phyloP scores from a whole-genome alignment of 2,888 invertebrate genomes.

The Heliothis peltigera region DNA sequence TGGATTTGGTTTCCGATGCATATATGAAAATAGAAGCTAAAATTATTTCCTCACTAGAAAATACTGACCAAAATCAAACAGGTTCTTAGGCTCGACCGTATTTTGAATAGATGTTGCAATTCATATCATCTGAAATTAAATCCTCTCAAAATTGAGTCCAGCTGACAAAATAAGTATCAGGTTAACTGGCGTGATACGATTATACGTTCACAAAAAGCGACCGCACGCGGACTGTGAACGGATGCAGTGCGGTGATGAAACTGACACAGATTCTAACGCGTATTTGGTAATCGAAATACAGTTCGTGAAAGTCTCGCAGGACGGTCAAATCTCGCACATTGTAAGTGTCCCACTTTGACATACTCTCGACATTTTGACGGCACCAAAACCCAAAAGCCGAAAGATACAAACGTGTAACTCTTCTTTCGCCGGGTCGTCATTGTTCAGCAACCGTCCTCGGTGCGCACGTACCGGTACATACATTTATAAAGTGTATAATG shows the following conservation, averaged over 20 bases:
- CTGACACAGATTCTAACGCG: slow-evolving; percentile 90
- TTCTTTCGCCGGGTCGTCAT: slow-evolving; percentile 78
- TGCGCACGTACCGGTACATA: slow-evolving; percentile 76
- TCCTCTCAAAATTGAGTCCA: slow-evolving; percentile 25
- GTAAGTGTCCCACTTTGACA: slow-evolving; percentile 84
- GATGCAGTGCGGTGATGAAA: slow-evolving; percentile 88
- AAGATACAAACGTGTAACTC: slow-evolving; percentile 77
- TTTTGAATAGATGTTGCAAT: slow-evolving; percentile 19
- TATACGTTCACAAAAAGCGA: slow-evolving; percentile 75
- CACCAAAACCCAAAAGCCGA: slow-evolving; percentile 85
- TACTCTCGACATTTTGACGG: slow-evolving; percentile 84
- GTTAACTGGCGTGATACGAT: slow-evolving; percentile 62
- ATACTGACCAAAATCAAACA: background rate
- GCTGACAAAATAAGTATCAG: slow-evolving; percentile 60
- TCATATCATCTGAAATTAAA: slow-evolving; percentile 24
- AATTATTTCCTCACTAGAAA: background rate
- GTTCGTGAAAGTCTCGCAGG: slow-evolving; percentile 89
- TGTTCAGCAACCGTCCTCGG: slow-evolving; percentile 74
- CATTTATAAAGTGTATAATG: slow-evolving; percentile 69
- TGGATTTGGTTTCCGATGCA: too few species aligned
- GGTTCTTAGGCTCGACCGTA: background rate
- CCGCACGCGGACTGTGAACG: slow-evolving; percentile 79
- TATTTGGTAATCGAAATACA: slow-evolving; percentile 89
- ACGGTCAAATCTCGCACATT: slow-evolving; percentile 85
- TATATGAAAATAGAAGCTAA: background rate